These are phyloP conservation scores for Hylia prasina DNA, from an alignment of 2,113 vertebrate species.

Conservation along the genomic window DNA sequence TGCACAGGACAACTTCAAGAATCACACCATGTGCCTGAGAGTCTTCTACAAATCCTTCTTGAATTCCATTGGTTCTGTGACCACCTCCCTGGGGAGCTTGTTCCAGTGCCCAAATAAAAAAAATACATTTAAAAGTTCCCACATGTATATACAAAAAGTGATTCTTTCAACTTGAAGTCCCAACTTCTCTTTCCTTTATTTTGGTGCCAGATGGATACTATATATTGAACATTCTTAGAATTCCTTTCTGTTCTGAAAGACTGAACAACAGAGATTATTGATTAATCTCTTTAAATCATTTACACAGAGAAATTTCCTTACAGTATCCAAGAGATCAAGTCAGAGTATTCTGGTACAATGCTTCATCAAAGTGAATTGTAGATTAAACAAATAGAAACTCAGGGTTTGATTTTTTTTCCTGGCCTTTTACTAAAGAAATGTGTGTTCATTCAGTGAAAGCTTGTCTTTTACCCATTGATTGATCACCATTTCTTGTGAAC, in stretches of 20 bases:
- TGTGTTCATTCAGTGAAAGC: not conserved
- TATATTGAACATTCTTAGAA: not conserved
- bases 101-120: not conserved
- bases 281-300: not conserved
- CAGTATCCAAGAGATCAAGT: not conserved
- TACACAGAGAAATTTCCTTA: not conserved
- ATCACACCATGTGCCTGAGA: accelerated
- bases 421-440: not conserved
- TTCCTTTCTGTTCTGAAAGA: not conserved
- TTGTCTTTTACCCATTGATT: not conserved
- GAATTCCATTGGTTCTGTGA: not conserved
- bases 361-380: not conserved
- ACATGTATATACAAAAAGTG: not conserved
- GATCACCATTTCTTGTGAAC: not conserved
- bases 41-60: not conserved
- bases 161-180: not conserved
- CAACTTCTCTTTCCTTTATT: not conserved
- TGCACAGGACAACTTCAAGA: not conserved
- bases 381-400: not conserved
- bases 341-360: not conserved
- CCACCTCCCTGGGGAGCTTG: not conserved
- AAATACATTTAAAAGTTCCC: not conserved
- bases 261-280: not conserved
- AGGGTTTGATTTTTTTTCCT: accelerated
- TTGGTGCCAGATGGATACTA: not conserved